These are phyloP conservation scores for Glandiceps talaboti DNA, from an alignment of 53 echinoderm and acorn worm genomes.

Conservation along the genomic window DNA sequence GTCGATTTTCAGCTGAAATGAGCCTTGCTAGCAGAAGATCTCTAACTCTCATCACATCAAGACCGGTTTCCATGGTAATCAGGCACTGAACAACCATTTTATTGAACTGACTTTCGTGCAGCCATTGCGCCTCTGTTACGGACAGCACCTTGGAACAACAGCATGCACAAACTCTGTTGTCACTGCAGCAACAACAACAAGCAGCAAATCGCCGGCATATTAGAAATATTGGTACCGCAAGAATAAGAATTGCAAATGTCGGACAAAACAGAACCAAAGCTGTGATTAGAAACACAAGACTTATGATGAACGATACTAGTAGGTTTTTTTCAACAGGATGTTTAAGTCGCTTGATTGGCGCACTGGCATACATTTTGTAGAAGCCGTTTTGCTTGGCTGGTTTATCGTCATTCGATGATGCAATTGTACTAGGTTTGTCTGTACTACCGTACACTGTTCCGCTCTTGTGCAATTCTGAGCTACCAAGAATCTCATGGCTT, in stretches of 20 bases:
- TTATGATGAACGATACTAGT: conserved; percentile 21
- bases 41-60: conserved; percentile 25
- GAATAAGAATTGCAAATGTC: conserved; percentile 4
- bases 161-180: conserved; percentile 17
- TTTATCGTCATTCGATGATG: neutral
- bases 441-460: neutral
- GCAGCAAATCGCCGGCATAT: conserved; percentile 2
- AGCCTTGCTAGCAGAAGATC: conserved; percentile 33
- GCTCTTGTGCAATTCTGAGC: neutral
- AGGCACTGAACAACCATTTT: conserved; percentile 35
- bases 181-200: conserved; percentile 14
- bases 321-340: conserved; percentile 35
- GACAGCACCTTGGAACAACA: conserved; percentile 30
- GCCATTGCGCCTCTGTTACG: conserved; percentile 25
- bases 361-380: neutral
- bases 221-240: conserved; percentile 20
- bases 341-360: conserved; percentile 32
- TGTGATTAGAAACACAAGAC: conserved; percentile 24
- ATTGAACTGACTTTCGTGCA: conserved; percentile 26
- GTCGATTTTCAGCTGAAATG: conserved; percentile 37
- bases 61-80: conserved; percentile 21
- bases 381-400: neutral
- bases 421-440: neutral
- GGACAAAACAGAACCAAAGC: conserved; percentile 27
- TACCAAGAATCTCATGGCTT: neutral